Conservation (phyloP, 2,797 vertebrate species). For the Enteromius trimaculatus region DNA sequence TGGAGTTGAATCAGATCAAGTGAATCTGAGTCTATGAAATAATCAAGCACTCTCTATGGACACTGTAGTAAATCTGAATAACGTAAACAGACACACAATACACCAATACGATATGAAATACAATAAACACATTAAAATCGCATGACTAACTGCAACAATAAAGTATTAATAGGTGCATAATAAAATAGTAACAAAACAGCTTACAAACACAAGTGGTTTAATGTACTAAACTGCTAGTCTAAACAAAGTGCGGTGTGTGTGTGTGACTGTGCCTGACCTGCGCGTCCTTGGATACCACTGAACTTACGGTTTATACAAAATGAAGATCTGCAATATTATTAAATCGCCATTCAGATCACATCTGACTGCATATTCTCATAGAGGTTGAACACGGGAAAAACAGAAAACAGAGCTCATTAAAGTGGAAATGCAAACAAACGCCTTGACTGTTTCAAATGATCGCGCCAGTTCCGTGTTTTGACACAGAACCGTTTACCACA, state of each 20-base stretch:
- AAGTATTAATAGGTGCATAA: background rate
- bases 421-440: background rate
- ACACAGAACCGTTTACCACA: conserved; percentile 56
- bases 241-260: background rate
- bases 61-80: background rate
- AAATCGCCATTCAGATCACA: conserved; percentile 7
- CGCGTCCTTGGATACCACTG: conserved; percentile 30
- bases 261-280: conserved; percentile 8
- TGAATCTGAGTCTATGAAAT: background rate
- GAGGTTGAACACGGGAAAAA: background rate
- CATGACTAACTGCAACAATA: background rate
- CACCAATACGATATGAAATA: background rate
- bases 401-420: background rate
- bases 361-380: background rate
- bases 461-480: conserved; percentile 75
- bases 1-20: background rate
- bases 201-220: background rate
- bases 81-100: background rate
- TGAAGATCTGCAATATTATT: background rate
- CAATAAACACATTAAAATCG: background rate
- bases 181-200: background rate
- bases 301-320: conserved; percentile 1
- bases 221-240: background rate
- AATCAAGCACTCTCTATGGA: conserved; percentile 2
- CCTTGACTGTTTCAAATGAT: conserved; percentile 73